Evolutionary conservation across 2,113 vertebrate genomes (phyloP).

Genomic region (Dasypus novemcinctus): DNA sequence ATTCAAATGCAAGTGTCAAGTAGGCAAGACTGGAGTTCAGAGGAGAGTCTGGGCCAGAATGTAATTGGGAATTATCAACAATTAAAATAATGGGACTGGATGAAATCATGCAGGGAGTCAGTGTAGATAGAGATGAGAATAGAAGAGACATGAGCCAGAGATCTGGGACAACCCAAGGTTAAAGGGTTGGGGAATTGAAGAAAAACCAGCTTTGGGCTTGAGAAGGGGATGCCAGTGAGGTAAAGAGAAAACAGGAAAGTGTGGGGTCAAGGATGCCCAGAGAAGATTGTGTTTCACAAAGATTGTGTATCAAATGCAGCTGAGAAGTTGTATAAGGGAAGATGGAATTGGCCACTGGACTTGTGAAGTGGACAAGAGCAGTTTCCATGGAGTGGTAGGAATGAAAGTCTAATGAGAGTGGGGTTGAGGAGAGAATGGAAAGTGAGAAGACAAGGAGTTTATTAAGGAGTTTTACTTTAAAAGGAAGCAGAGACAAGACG

Average conservation of each 20-base stretch:
- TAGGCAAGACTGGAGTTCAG: not conserved
- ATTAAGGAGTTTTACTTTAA: not conserved
- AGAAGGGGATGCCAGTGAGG: not conserved
- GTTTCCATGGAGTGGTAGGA: not conserved
- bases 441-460: not conserved
- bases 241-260: not conserved
- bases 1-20: not conserved
- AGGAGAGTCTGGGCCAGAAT: no score
- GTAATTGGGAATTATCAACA: not conserved
- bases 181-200: not conserved
- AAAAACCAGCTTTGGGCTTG: not conserved
- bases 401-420: not conserved
- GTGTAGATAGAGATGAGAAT: no score
- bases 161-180: not conserved
- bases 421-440: not conserved
- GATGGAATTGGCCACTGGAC: not conserved
- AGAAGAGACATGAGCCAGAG: not conserved
- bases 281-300: not conserved
- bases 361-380: no score
- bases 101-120: no score
- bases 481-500: not conserved
- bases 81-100: no score
- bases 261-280: not conserved
- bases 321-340: not conserved
- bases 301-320: not conserved